A percentile compares a stretch with the other conserved stretches of the same genome.
Conservation (phyloP, 2,797 vertebrate species). For the Neostethus bicornis region DNA sequence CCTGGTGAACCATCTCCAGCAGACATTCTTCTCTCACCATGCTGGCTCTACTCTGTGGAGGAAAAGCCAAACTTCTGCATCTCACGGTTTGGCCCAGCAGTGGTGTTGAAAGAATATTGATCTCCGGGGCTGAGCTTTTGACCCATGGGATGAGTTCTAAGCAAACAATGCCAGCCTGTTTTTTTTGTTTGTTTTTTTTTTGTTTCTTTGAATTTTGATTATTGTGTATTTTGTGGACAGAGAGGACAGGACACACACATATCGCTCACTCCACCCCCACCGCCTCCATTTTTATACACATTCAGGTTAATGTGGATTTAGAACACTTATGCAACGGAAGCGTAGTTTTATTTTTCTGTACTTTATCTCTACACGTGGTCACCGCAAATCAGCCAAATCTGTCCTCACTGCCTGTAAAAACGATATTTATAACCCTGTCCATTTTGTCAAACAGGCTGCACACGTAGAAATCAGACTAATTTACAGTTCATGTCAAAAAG, state of each 20-base stretch:
- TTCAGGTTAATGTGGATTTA: conserved; percentile 59
- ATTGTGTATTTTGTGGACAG: conserved; percentile 18
- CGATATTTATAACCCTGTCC: conserved; percentile 4
- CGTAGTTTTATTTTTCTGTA: conserved; percentile 3
- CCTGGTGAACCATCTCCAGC: conserved; percentile 2
- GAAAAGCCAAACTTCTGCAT: conserved; percentile 49
- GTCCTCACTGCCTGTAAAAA: neutral
- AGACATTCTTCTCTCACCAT: conserved; percentile 20
- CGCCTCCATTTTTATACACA: conserved; percentile 22
- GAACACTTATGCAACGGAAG: conserved; percentile 50
- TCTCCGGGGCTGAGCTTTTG: conserved; percentile 60
- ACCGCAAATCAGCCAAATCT: neutral
- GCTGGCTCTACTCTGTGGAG: conserved; percentile 17
- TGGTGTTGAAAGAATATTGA: conserved; percentile 73
- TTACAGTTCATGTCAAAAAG: conserved; percentile 25
- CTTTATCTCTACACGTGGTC: conserved; percentile 2
- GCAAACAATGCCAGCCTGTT: conserved; percentile 62
- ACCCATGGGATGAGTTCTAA: conserved; percentile 60
- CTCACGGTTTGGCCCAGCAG: conserved; percentile 22
- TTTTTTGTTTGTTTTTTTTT: too few relatives aligned
- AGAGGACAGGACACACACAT: conserved; percentile 32
- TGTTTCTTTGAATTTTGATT: conserved; percentile 57
- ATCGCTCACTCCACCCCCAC: too few relatives aligned
- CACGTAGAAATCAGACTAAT: neutral
- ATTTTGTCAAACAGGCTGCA: conserved; percentile 2